Base-by-base conservation (phyloP, 2,113 vertebrate genomes). In the Lamprologus sp. region DNA sequence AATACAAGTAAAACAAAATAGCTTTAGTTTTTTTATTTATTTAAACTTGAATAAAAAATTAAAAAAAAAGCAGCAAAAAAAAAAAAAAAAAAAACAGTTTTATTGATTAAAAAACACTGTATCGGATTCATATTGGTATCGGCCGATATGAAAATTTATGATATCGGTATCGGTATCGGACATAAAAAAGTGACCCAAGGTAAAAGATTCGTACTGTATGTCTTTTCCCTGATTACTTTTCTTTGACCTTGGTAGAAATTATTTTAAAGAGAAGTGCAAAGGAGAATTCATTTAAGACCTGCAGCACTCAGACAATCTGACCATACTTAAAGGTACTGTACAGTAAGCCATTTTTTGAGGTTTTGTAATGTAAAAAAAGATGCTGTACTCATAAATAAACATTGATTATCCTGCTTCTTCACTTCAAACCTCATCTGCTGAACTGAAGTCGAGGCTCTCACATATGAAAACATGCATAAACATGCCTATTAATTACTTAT, bases 41-140 rank as follows among this genome's bases (percentile, higher is more conserved):
- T n/a, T n/a, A n/a, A n/a, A n/a, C n/a, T n/a, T n/a, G n/a, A n/a
- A n/a, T n/a, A n/a, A n/a, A n/a, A n/a, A n/a, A n/a, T n/a, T n/a
- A n/a, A n/a, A n/a, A n/a, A 37, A 45, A 45, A 45, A 45, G 12
- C 13, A 45, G 42, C 42, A n/a, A n/a, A n/a, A n/a, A n/a, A n/a
- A n/a, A n/a, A n/a, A n/a, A 37, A 3, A 40, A 42, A 5, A 42
- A 14, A 45, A 45, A 45, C 14, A 47, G 14, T 47, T 47, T 47
- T 47, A 15, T 47, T 47, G 45, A 47, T 47, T 47, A 47, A 47
- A 15, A 47, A 47, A 47, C 45, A 47, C 45, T 47, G 2, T 47
- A 47, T 47, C 45, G 0, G 45, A 47, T 47, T 47, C 6, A 47
- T 47, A 47, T 47, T 0, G 7, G 42, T 47, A 47, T 47, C 14